Percentiles rank a stretch among this genome's conserved stretches.
These are phyloP conservation scores for Ailurus styani DNA, from an alignment of 2,113 vertebrate species.

Conservation along the genomic window DNA sequence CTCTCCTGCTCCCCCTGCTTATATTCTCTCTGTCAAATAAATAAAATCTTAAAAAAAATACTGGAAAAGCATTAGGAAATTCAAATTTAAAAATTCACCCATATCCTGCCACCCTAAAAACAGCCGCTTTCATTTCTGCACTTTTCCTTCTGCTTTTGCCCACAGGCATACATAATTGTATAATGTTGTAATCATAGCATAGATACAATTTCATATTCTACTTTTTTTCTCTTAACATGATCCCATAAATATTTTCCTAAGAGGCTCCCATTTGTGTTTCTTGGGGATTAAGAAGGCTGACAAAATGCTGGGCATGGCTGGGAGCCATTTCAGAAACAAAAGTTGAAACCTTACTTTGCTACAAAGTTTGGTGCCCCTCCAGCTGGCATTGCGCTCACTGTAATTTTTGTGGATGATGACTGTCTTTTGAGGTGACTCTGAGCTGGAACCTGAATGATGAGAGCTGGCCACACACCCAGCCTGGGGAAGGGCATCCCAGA, in stretches of 20 bases:
- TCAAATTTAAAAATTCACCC: neutral
- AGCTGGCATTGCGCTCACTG: neutral
- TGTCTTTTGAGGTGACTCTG: neutral
- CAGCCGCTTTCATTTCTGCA: neutral
- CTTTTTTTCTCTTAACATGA: neutral
- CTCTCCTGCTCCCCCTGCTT: neutral
- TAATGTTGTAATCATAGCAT: neutral
- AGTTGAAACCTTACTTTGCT: neutral
- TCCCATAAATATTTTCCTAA: neutral
- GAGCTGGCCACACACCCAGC: no score
- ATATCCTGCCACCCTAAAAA: neutral
- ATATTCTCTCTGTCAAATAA: neutral
- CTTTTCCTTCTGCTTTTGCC: neutral
- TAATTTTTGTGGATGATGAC: neutral
- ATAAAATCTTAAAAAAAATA: neutral
- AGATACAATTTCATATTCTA: neutral
- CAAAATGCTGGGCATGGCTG: neutral
- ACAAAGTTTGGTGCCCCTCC: neutral
- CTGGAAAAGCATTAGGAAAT: neutral
- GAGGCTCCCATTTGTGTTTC: neutral
- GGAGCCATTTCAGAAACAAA: neutral
- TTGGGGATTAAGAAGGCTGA: neutral
- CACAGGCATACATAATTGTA: neutral
- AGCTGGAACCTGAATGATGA: neutral
- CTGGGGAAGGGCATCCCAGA: neutral